phyloP scores from a whole-genome alignment of 1,140 invertebrate species.

The Tetramorium alpestre region DNA sequence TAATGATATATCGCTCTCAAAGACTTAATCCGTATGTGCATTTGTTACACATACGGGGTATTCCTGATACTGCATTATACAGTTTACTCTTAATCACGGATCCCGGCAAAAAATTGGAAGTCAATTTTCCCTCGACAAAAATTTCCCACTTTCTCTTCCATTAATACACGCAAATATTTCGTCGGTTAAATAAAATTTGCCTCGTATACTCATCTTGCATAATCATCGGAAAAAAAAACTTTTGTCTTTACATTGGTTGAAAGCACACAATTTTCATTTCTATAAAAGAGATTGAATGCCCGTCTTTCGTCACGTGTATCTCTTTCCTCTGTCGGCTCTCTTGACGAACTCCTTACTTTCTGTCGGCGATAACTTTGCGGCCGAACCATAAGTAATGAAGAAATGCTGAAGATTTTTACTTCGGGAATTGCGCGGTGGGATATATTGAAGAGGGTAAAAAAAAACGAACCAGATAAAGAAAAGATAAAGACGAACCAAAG shows the following conservation, averaged over 20 bases:
- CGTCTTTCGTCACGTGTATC: background rate
- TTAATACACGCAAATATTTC: background rate
- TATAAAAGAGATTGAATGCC: slow-evolving; percentile 15
- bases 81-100: background rate
- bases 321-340: background rate
- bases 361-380: slow-evolving; percentile 23
- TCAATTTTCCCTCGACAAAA: background rate
- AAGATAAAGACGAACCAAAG: slow-evolving; percentile 69
- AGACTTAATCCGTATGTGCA: slow-evolving; percentile 11
- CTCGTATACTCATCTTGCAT: no score
- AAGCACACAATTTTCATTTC: slow-evolving; percentile 48
- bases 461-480: slow-evolving; percentile 22
- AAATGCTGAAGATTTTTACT: slow-evolving; percentile 70
- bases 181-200: background rate
- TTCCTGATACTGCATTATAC: background rate
- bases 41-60: background rate
- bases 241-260: background rate
- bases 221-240: background rate
- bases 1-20: slow-evolving; percentile 40
- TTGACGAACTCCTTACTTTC: slow-evolving; percentile 51
- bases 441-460: slow-evolving; percentile 66
- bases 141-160: background rate
- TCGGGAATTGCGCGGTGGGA: slow-evolving; percentile 53
- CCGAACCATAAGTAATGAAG: slow-evolving; percentile 68
- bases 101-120: background rate